Conservation (phyloP, 2,888 invertebrate species). For the Microchrysa polita region DNA sequence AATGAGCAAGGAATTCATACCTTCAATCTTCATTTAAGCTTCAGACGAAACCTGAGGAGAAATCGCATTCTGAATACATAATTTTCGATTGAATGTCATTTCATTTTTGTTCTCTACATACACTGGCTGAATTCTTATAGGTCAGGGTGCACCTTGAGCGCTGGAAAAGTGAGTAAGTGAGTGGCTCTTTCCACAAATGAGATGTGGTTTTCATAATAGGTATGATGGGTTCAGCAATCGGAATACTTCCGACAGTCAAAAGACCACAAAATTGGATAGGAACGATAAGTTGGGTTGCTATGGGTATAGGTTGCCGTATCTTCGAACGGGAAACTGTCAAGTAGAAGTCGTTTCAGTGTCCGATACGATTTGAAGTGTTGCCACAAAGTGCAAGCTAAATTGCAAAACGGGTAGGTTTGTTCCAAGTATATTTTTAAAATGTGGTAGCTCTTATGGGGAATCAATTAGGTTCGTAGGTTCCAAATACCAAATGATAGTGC, state of each 20-base stretch:
- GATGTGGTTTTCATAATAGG: neutral
- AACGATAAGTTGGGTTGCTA: neutral
- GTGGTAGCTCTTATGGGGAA: too few relatives aligned
- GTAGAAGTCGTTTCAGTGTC: neutral
- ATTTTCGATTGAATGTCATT: conserved; percentile 49
- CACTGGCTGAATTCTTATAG: too few relatives aligned
- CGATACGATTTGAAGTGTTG: neutral
- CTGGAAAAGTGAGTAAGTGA: neutral
- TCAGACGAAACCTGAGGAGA: conserved; percentile 46
- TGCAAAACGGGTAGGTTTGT: too few relatives aligned
- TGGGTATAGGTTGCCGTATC: neutral
- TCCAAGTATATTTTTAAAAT: too few relatives aligned
- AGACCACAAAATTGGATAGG: neutral
- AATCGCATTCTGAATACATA: conserved; percentile 48
- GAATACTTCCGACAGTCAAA: neutral
- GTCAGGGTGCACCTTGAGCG: neutral
- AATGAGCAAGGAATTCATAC: conserved; percentile 1
- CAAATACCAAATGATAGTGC: too few relatives aligned
- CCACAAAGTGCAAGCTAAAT: conserved; percentile 34
- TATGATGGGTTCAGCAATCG: conserved; percentile 16
- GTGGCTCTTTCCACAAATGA: neutral
- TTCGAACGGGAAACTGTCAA: neutral
- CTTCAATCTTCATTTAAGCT: conserved; percentile 41
- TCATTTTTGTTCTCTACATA: conserved; percentile 36
- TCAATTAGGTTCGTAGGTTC: too few relatives aligned